phyloP scores from a whole-genome alignment of 1,140 invertebrate species.

The Drosophila neocordata region DNA sequence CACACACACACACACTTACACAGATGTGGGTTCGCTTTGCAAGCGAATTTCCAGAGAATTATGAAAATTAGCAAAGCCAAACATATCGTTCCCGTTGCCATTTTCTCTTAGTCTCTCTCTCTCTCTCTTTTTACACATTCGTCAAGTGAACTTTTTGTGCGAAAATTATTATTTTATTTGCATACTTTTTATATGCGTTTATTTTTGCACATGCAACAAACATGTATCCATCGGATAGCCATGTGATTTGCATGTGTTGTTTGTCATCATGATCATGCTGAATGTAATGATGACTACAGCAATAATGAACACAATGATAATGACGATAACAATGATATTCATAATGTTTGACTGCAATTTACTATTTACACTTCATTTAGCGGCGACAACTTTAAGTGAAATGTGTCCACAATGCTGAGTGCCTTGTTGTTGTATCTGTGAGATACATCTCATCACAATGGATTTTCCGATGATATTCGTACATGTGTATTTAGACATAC shows the following conservation, averaged over 20 bases:
- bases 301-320: slow-evolving; percentile 23
- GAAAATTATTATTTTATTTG: slow-evolving; percentile 74
- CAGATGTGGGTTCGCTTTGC: slow-evolving; percentile 46
- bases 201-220: slow-evolving; percentile 49
- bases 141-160: slow-evolving; percentile 64
- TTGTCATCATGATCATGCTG: slow-evolving; percentile 70
- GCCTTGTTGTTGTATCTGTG: slow-evolving; percentile 49
- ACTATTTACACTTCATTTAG: slow-evolving; percentile 81
- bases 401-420: slow-evolving; percentile 76
- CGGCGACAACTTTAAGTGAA: slow-evolving; percentile 78
- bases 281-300: slow-evolving; percentile 1
- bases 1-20: neutral
- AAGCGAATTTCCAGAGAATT: slow-evolving; percentile 69
- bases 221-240: slow-evolving; percentile 57
- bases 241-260: slow-evolving; percentile 78
- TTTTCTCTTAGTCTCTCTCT: neutral
- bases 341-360: slow-evolving; percentile 79
- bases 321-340: slow-evolving; percentile 56
- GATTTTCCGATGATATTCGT: neutral
- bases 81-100: slow-evolving; percentile 15
- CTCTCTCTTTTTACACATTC: neutral
- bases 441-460: slow-evolving; percentile 30
- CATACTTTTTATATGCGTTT: slow-evolving; percentile 60
- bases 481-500: slow-evolving; percentile 17
- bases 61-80: slow-evolving; percentile 74